Conservation (phyloP, 1,140 invertebrate species). For the Heliothis virescens region DNA sequence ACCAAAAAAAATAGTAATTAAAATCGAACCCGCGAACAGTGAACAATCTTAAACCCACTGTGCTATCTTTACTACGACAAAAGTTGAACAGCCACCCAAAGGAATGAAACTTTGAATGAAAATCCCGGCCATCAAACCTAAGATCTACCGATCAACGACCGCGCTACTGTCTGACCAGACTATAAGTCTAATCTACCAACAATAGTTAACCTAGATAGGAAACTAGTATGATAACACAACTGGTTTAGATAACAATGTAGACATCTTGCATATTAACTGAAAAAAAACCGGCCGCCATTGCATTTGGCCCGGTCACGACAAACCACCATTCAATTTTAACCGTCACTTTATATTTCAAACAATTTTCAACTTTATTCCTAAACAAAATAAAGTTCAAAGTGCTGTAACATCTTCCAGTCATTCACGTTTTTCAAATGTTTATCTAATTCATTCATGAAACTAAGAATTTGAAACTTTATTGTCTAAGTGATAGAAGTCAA, state of each 20-base stretch:
- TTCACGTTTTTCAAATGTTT: constrained; percentile 12
- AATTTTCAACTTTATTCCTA: neutral
- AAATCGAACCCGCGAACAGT: too few relatives aligned
- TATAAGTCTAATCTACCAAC: too few relatives aligned
- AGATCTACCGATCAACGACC: too few relatives aligned
- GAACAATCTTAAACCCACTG: too few relatives aligned
- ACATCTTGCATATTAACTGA: constrained; percentile 13
- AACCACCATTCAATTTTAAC: neutral
- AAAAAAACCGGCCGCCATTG: constrained; percentile 15
- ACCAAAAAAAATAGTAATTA: too few relatives aligned
- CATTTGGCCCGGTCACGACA: constrained; percentile 12
- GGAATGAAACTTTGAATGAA: too few relatives aligned
- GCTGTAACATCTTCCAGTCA: neutral
- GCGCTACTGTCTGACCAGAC: too few relatives aligned
- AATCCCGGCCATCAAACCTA: too few relatives aligned
- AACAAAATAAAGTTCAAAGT: neutral
- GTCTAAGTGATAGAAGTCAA: neutral
- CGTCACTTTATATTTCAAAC: neutral
- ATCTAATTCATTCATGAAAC: neutral
- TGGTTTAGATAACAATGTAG: constrained; percentile 12
- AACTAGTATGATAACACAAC: too few relatives aligned
- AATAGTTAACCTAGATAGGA: too few relatives aligned
- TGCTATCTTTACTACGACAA: too few relatives aligned
- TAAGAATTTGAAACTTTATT: neutral
- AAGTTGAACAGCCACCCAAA: too few relatives aligned